Evolutionary conservation across 2,888 invertebrate genomes (phyloP), one percentile per base, ranked within the genome.

Genomic region (Netelia virgata): DNA sequence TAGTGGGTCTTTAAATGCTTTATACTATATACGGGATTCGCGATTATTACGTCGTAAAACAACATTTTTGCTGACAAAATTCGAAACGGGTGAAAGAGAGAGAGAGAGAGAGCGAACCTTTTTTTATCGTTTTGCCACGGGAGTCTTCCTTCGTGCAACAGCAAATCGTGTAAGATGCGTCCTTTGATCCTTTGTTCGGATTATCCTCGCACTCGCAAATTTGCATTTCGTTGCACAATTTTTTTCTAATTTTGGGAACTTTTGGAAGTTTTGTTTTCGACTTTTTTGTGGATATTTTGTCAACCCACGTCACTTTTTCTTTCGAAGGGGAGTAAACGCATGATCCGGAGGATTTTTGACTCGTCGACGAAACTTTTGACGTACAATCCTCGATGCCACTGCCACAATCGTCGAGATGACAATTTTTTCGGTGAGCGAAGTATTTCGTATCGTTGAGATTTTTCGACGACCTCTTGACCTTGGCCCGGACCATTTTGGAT

Each of bases 181-280:
- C 66, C 11, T 57, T 57, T 9, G 20, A 72, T 11, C 28, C 11
- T n/a, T 20, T 79, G 6, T 61, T 74, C 9, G 85, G 85, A 77
- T 85, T 82, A 23, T 75, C 78, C 23, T 74, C 64, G 68, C 84
- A 86, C 70, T 86, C 75, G 72, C 84, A 87, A 57, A 84, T 80
- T 78, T 86, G 79, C 18, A 69, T 3, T 16, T 83, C 74, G 9
- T 76, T 70, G 23, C n/a, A 50, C 36, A 11, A 11, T 8, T 23
- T 16, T 10, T 68, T 41, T 20, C 41, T 55, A 1, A 63, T 59
- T 64, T 23, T 18, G 0, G n/a, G 47, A 11, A 10, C 18, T 68
- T 55, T 69, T 36, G 16, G 6, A 8, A 50, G 16, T 50, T 83
- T 41, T 3, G 1, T 36, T 77, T 8, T 36, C 1, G 55, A 14